These are phyloP conservation scores for Periphyllus acericola DNA, from an alignment of 2,888 invertebrate genomes.

Conservation along the genomic window DNA sequence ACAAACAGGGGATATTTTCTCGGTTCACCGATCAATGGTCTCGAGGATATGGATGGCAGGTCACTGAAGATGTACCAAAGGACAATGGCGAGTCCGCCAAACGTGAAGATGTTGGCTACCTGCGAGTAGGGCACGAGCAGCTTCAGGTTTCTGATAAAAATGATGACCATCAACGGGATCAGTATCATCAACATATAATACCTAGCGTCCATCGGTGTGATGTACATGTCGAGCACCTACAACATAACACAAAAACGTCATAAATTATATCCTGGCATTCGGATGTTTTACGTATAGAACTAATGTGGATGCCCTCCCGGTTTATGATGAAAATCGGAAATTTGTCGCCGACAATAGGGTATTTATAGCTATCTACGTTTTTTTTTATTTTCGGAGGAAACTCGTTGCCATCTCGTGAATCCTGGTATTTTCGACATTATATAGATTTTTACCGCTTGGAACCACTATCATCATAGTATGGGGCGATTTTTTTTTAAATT, in stretches of 20 bases:
- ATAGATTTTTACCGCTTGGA: too few relatives aligned
- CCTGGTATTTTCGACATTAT: too few relatives aligned
- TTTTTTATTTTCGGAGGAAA: too few relatives aligned
- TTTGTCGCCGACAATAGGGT: too few relatives aligned
- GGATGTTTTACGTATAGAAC: too few relatives aligned
- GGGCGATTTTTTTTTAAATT: too few relatives aligned
- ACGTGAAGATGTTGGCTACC: slow-evolving; percentile 82
- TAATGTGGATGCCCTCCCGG: too few relatives aligned
- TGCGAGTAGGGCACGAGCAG: slow-evolving; percentile 85
- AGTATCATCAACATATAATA: slow-evolving; percentile 79
- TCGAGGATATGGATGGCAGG: slow-evolving; percentile 71
- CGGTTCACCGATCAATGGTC: slow-evolving; percentile 69
- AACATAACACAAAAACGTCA: slow-evolving; percentile 62
- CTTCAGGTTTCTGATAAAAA: slow-evolving; percentile 80
- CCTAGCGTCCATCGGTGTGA: slow-evolving; percentile 66
- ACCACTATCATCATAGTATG: too few relatives aligned
- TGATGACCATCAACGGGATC: slow-evolving; percentile 77
- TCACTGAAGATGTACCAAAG: slow-evolving; percentile 78
- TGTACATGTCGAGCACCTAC: slow-evolving; percentile 70
- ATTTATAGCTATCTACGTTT: too few relatives aligned
- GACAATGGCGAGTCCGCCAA: slow-evolving; percentile 80
- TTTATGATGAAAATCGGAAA: too few relatives aligned
- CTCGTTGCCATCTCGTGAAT: too few relatives aligned
- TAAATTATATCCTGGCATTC: too few relatives aligned
- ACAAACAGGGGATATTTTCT: slow-evolving; percentile 81